Percentiles rank a stretch among this genome's conserved stretches.
phyloP scores from a whole-genome alignment of 2,797 vertebrate genomes.

The Poeciliopsis turneri region DNA sequence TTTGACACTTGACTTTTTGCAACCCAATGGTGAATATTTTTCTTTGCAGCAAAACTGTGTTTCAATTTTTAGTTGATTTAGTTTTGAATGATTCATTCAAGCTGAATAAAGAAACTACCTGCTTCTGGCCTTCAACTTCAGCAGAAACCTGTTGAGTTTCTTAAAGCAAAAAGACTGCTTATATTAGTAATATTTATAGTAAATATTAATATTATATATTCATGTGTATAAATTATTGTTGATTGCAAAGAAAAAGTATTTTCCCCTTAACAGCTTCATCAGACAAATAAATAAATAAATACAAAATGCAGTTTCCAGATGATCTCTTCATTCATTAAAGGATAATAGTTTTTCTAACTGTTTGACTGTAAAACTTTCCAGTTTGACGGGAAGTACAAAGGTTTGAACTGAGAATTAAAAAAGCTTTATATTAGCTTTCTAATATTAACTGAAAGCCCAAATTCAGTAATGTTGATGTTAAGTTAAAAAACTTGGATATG shows the following conservation, averaged over 20 bases:
- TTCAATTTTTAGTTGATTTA: neutral
- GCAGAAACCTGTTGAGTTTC: neutral
- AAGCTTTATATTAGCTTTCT: neutral
- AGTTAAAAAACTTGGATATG: constrained; percentile 4
- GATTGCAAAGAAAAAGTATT: neutral
- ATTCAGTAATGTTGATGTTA: neutral
- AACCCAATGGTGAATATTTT: neutral
- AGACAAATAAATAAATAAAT: neutral
- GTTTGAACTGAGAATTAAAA: neutral
- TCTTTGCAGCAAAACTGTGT: neutral
- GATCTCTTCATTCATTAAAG: neutral
- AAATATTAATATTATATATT: too few relatives aligned
- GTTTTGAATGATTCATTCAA: neutral
- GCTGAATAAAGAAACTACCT: neutral
- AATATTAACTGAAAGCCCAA: neutral
- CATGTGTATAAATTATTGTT: neutral
- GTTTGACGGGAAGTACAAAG: neutral
- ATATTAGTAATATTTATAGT: neutral
- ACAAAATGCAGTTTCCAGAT: neutral
- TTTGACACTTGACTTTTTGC: neutral
- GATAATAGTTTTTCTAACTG: neutral
- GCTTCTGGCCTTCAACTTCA: neutral
- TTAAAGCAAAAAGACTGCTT: neutral
- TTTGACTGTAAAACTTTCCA: neutral
- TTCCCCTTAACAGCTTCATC: neutral